Base-by-base conservation (phyloP, 1,140 invertebrate species). In the Teleopsis dalmanni region DNA sequence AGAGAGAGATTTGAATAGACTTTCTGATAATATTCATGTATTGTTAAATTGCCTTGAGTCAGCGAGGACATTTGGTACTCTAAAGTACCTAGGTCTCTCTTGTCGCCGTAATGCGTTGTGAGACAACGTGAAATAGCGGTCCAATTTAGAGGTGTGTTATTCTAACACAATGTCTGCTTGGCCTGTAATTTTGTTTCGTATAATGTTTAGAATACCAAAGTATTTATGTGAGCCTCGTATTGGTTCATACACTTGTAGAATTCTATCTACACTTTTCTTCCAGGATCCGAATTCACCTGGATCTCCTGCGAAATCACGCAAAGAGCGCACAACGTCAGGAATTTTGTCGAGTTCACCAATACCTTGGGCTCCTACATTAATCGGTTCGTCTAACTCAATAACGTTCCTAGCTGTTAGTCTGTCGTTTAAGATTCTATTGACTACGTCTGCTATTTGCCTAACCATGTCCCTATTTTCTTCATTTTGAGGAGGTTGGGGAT, bases 11-110 rank as follows among this genome's bases (percentile, higher is more conserved):
- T n/a, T n/a, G n/a, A n/a, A n/a, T n/a, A n/a, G n/a, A n/a, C n/a
- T n/a, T n/a, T n/a, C n/a, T n/a, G n/a, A n/a, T n/a, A n/a, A n/a
- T n/a, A n/a, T n/a, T n/a, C n/a, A n/a, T n/a, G n/a, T n/a, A n/a
- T n/a, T n/a, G n/a, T n/a, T n/a, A n/a, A n/a, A n/a, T n/a, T n/a
- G n/a, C n/a, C n/a, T n/a, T n/a, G n/a, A n/a, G n/a, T n/a, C n/a
- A n/a, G n/a, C n/a, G n/a, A n/a, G 3, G 41, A 53, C 51, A 57
- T 51, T 36, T 52, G 52, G 13, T 57, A 57, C 26, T 59, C 52
- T 3, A 56, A 10, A 3, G 49, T 57, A 1, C 35, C 25, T 8
- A 54, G 7, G 16, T 56, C 51, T 2, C 47, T 27, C 38, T 56
- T 56, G 18, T 54, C 54, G 8, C 49, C 53, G 16, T 44, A 54